phyloP scores from a whole-genome alignment of 2,113 vertebrate genomes.

The Mirounga angustirostris region DNA sequence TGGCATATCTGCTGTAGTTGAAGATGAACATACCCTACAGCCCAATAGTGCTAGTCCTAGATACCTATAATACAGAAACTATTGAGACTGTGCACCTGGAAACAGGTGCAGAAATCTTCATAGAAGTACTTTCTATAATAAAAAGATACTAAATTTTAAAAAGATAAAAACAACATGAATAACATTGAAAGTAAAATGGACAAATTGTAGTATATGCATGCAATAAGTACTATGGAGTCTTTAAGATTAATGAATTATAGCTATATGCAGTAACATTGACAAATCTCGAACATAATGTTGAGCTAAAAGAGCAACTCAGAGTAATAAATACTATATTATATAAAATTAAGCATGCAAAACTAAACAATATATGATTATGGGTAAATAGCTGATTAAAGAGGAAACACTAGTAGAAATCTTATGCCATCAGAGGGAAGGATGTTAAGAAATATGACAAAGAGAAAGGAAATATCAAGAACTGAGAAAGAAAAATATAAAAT shows the following conservation, averaged over 20 bases:
- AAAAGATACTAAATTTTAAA: neutral
- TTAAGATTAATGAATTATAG: neutral
- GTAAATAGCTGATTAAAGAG: neutral
- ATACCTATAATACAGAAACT: neutral
- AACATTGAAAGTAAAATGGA: neutral
- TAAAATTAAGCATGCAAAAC: neutral
- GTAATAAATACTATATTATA: neutral
- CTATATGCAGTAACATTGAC: neutral
- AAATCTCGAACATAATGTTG: neutral
- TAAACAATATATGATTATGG: neutral
- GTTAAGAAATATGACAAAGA: neutral
- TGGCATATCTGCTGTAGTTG: neutral
- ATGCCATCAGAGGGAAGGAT: neutral
- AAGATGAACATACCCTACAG: neutral
- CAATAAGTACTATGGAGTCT: neutral
- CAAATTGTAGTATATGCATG: neutral
- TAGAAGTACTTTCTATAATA: neutral
- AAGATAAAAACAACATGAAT: neutral
- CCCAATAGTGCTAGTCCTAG: neutral
- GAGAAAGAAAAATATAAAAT: neutral
- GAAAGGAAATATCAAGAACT: neutral
- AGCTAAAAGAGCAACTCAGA: constrained; percentile 1
- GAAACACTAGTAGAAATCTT: neutral
- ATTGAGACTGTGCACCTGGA: neutral
- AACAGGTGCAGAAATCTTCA: neutral